phyloP scores from a whole-genome alignment of 2,888 invertebrate genomes.

The Diaphora mendica region DNA sequence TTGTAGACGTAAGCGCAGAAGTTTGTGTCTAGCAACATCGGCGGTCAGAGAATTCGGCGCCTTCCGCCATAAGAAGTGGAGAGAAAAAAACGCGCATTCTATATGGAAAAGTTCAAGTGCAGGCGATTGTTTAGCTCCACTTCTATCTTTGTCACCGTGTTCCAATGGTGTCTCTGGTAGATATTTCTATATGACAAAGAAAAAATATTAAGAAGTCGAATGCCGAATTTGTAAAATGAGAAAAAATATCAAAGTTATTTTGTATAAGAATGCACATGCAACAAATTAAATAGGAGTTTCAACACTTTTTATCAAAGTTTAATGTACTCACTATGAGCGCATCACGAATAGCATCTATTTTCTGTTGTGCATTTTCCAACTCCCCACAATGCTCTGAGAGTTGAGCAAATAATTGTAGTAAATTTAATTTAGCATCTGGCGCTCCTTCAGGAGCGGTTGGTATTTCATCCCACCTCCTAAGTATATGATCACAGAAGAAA shows the following conservation, averaged over 20 bases:
- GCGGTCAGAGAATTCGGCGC: slow-evolving; percentile 91
- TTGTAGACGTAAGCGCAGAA: slow-evolving; percentile 94
- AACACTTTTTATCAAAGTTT: not conserved
- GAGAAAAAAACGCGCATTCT: slow-evolving; percentile 93
- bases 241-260: no score
- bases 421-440: slow-evolving; percentile 89
- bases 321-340: slow-evolving; percentile 89
- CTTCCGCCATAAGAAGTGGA: slow-evolving; percentile 91
- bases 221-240: no score
- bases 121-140: slow-evolving; percentile 69
- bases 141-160: slow-evolving; percentile 67
- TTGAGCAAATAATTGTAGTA: slow-evolving; percentile 95
- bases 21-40: slow-evolving; percentile 91
- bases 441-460: slow-evolving; percentile 81
- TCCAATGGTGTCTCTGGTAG: slow-evolving; percentile 95
- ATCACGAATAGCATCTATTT: slow-evolving; percentile 92
- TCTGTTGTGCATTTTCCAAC: slow-evolving; percentile 90
- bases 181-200: slow-evolving; percentile 87
- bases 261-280: not conserved
- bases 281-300: not conserved
- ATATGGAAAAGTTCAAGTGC: slow-evolving; percentile 95
- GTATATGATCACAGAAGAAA: slow-evolving; percentile 94
- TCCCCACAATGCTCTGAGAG: slow-evolving; percentile 92
- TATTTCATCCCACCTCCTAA: slow-evolving; percentile 91
- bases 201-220: not conserved